These are phyloP conservation scores for Tyrophagus putrescentiae DNA, from an alignment of 1,140 invertebrate genomes.

Conservation along the genomic window DNA sequence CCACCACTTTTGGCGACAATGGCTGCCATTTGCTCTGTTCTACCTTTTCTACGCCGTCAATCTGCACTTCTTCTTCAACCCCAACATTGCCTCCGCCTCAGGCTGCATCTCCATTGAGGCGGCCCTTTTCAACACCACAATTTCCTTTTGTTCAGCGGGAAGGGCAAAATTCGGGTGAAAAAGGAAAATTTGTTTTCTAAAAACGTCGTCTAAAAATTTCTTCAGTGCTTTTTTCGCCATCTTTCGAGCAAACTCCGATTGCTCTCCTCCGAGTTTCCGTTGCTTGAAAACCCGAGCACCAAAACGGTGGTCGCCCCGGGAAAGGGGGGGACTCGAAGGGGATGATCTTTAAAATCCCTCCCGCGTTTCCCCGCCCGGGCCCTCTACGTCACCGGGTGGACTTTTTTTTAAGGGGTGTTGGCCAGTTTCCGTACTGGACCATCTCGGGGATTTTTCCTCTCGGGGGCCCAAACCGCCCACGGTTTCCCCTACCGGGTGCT, in stretches of 20 bases:
- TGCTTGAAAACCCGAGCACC: conserved; percentile 10
- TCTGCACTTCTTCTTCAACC: neutral
- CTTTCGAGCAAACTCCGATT: neutral
- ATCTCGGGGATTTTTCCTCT: too few relatives aligned
- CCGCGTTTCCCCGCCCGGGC: neutral
- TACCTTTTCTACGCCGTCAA: too few relatives aligned
- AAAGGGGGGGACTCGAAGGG: neutral
- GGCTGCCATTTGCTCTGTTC: neutral
- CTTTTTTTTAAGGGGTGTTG: neutral
- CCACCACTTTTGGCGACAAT: neutral
- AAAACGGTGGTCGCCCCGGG: neutral
- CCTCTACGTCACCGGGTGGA: neutral
- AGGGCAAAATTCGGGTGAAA: neutral
- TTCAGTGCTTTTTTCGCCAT: neutral
- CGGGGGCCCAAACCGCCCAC: too few relatives aligned
- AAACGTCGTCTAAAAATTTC: neutral
- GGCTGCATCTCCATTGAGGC: conserved; percentile 3
- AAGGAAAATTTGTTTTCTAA: neutral
- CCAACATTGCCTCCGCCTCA: neutral
- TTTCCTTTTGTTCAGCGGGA: neutral
- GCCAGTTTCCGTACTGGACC: too few relatives aligned
- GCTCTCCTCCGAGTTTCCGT: neutral
- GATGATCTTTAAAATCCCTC: neutral
- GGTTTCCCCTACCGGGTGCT: too few relatives aligned
- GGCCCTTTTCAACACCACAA: conserved; percentile 1